These are phyloP conservation scores for Coelopa pilipes DNA, from an alignment of 2,888 invertebrate species.

Conservation along the genomic window DNA sequence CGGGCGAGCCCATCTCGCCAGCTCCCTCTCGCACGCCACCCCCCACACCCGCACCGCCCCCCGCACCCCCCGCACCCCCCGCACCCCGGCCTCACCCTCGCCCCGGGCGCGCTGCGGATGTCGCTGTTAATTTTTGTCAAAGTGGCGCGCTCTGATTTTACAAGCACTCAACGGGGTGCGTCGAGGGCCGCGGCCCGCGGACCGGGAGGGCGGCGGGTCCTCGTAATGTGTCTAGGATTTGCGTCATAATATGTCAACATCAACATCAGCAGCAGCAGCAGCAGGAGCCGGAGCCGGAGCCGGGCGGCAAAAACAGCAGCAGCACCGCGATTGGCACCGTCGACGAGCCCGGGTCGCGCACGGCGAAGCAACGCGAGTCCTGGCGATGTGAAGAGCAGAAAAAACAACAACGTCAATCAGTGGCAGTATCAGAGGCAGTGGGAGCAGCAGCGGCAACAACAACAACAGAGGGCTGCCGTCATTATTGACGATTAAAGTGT, in stretches of 20 bases:
- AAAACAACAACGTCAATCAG: background rate
- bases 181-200: background rate
- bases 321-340: background rate
- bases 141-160: constrained; percentile 1
- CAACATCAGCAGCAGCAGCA: background rate
- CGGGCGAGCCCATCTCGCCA: no score
- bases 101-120: background rate
- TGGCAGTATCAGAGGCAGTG: background rate
- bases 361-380: background rate
- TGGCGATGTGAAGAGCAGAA: background rate
- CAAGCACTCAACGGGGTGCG: background rate
- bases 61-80: no score
- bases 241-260: constrained; percentile 16
- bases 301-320: background rate
- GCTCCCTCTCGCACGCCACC: no score
- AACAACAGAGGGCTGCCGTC: background rate
- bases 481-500: constrained; percentile 57
- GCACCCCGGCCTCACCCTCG: no score
- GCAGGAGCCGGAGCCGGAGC: background rate
- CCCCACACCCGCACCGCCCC: no score
- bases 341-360: background rate
- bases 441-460: background rate
- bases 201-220: background rate
- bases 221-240: constrained; percentile 9
- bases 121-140: constrained; percentile 8